These are phyloP conservation scores for Patiria miniata DNA, from an alignment of 35 echinoderm and acorn worm genomes.

Conservation along the genomic window DNA sequence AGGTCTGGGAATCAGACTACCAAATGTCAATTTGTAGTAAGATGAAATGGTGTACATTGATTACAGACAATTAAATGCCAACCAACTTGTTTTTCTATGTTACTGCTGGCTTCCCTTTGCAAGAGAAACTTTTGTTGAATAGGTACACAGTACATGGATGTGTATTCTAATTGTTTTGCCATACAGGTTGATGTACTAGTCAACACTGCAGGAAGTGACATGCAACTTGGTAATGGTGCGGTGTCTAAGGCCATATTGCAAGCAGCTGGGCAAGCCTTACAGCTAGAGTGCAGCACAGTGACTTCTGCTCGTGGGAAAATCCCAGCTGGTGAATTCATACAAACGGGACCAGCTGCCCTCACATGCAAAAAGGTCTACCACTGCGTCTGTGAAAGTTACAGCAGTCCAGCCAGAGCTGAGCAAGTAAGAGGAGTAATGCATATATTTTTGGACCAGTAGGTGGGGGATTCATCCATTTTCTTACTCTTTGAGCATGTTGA, in stretches of 20 bases:
- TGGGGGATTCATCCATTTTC: too few relatives aligned
- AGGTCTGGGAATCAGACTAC: too few relatives aligned
- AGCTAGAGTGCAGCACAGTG: not conserved
- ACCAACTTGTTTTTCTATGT: too few relatives aligned
- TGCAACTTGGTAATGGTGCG: conserved; percentile 18
- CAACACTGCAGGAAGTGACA: conserved; percentile 20
- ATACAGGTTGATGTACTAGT: conserved; percentile 29
- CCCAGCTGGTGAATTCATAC: not conserved
- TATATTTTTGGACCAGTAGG: too few relatives aligned
- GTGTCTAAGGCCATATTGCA: conserved; percentile 19
- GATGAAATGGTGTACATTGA: too few relatives aligned
- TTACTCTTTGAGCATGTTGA: too few relatives aligned
- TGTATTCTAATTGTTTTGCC: too few relatives aligned
- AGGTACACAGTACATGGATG: too few relatives aligned
- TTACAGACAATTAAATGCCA: too few relatives aligned
- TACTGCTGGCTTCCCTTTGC: too few relatives aligned
- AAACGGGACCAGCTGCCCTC: conserved; percentile 30
- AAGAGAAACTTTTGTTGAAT: too few relatives aligned
- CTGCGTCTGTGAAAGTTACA: conserved; percentile 7
- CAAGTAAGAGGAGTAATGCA: not conserved
- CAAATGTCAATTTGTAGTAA: too few relatives aligned
- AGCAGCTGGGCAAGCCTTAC: not conserved
- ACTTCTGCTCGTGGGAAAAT: not conserved
- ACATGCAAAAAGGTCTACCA: conserved; percentile 24
- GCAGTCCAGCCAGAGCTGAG: not conserved